Conservation (phyloP, 2,888 invertebrate genomes). For the Cartodere bifasciata region DNA sequence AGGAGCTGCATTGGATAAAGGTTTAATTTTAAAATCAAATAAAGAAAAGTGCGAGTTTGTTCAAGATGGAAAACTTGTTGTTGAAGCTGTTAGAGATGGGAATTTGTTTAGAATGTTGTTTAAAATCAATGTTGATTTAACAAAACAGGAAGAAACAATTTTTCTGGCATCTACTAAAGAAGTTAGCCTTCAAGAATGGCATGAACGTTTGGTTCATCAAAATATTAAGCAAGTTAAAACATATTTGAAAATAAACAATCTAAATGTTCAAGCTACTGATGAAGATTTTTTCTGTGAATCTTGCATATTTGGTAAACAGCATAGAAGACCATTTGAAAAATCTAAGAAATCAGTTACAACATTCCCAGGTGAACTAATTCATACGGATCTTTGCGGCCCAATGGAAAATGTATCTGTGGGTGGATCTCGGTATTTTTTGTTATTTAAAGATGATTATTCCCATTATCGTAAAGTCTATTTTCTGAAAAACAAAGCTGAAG, state of each 20-base stretch:
- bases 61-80: too few relatives aligned
- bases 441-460: conserved; percentile 18
- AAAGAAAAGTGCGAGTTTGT: too few relatives aligned
- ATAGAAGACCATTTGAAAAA: not conserved
- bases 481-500: conserved; percentile 17
- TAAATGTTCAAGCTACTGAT: conserved; percentile 8
- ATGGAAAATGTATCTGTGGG: conserved; percentile 10
- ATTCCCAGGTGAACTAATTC: conserved; percentile 8
- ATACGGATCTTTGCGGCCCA: conserved; percentile 13
- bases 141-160: too few relatives aligned
- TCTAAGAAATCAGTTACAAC: conserved; percentile 1
- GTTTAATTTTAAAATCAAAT: too few relatives aligned
- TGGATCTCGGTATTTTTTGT: conserved; percentile 12
- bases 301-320: conserved; percentile 6
- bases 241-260: not conserved
- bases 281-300: not conserved
- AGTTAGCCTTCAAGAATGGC: too few relatives aligned
- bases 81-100: too few relatives aligned
- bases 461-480: conserved; percentile 14
- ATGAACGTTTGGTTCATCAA: conserved; percentile 21
- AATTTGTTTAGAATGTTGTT: too few relatives aligned
- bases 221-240: conserved; percentile 17
- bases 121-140: too few relatives aligned
- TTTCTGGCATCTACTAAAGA: too few relatives aligned
- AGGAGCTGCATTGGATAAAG: too few relatives aligned